These are phyloP conservation scores for Nothoprocta pentlandii DNA, from an alignment of 2,113 vertebrate genomes.

Conservation along the genomic window DNA sequence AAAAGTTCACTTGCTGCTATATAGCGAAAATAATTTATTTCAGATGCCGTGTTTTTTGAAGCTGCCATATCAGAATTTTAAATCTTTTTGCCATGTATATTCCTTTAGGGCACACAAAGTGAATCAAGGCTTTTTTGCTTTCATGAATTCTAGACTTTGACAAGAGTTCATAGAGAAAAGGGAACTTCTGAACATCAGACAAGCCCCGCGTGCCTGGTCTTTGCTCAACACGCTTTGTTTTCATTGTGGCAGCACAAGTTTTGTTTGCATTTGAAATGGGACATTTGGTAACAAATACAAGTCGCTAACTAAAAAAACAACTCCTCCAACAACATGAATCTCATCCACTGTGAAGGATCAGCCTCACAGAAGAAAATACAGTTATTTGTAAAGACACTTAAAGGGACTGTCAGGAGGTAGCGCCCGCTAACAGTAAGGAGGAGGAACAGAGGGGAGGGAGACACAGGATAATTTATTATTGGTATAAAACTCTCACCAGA, in stretches of 20 bases:
- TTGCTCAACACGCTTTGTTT: slow-evolving; percentile 62
- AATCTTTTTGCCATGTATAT: slow-evolving; percentile 69
- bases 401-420: slow-evolving; percentile 26
- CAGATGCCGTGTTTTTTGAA: slow-evolving; percentile 61
- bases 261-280: slow-evolving; percentile 70
- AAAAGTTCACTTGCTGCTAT: slow-evolving; percentile 63
- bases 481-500: background rate
- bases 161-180: slow-evolving; percentile 60
- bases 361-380: slow-evolving; percentile 32
- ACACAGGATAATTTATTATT: background rate
- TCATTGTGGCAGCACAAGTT: slow-evolving; percentile 53
- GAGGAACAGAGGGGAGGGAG: background rate
- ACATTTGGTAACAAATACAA: slow-evolving; percentile 34
- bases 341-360: background rate
- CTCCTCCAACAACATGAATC: background rate
- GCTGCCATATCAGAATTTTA: slow-evolving; percentile 78
- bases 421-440: slow-evolving; percentile 13
- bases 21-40: slow-evolving; percentile 73
- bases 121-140: slow-evolving; percentile 74
- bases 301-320: slow-evolving; percentile 37
- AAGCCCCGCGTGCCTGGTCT: slow-evolving; percentile 48
- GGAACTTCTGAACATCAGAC: slow-evolving; percentile 67
- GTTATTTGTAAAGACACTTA: background rate
- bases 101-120: slow-evolving; percentile 53
- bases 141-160: slow-evolving; percentile 75